phyloP scores from a whole-genome alignment of 2,113 vertebrate species.

The Candoia aspera region DNA sequence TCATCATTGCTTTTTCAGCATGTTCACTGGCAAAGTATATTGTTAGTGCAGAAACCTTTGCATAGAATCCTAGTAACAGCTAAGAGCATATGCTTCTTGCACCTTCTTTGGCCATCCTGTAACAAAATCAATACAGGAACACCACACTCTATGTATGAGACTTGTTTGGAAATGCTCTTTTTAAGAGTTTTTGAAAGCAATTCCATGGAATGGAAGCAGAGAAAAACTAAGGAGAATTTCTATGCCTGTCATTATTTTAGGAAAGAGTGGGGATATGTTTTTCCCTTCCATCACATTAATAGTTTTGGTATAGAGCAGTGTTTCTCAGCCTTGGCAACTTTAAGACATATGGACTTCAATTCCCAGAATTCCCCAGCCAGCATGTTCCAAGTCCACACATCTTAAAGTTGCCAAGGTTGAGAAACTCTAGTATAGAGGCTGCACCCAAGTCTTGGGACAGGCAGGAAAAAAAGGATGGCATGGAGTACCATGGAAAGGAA shows the following conservation, averaged over 20 bases:
- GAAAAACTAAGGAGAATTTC: not conserved
- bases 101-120: not conserved
- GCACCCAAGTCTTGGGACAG: not conserved
- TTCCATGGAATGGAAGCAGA: not conserved
- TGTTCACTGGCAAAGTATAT: conserved; percentile 7
- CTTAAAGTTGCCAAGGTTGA: too few species aligned
- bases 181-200: not conserved
- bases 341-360: too few species aligned
- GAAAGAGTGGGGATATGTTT: not conserved
- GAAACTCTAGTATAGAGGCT: not conserved
- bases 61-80: not conserved
- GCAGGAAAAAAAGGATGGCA: not conserved
- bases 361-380: too few species aligned
- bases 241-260: not conserved
- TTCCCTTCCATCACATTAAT: not conserved
- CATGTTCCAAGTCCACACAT: too few species aligned
- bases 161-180: not conserved
- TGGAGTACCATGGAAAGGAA: not conserved
- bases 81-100: not conserved
- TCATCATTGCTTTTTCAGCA: conserved; percentile 21
- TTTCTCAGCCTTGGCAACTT: too few species aligned
- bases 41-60: not conserved
- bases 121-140: not conserved
- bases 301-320: not conserved
- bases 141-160: not conserved